These are phyloP conservation scores for Balearica regulorum DNA, from an alignment of 2,797 vertebrate species.

Conservation along the genomic window DNA sequence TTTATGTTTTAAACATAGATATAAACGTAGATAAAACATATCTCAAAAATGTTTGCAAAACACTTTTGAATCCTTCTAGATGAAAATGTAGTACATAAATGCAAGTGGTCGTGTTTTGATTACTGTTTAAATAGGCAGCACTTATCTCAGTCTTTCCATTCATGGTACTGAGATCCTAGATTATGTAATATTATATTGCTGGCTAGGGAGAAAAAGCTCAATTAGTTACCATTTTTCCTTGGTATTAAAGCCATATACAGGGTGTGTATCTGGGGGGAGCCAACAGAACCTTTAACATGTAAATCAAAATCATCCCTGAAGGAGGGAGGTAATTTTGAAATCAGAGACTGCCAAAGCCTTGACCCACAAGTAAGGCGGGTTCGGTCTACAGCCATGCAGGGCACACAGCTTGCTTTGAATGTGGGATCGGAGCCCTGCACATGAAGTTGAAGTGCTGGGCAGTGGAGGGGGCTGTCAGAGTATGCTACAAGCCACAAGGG, in stretches of 20 bases:
- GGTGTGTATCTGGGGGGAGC: neutral
- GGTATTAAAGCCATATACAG: neutral
- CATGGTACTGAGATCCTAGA: neutral
- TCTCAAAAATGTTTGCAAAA: neutral
- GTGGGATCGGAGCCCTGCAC: neutral
- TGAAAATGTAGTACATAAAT: neutral
- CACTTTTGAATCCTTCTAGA: neutral
- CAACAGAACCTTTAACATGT: neutral
- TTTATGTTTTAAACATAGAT: too few relatives aligned
- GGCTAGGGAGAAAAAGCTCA: neutral
- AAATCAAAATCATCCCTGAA: neutral
- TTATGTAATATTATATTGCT: neutral
- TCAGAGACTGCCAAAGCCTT: neutral
- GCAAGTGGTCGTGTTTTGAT: neutral
- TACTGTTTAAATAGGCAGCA: neutral
- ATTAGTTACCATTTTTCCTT: neutral
- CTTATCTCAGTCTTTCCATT: neutral
- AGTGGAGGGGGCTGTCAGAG: neutral
- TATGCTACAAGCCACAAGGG: rapidly evolving
- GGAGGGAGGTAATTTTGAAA: neutral
- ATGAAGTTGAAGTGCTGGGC: neutral
- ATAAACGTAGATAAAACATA: neutral
- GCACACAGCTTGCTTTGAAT: neutral
- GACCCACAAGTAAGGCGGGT: neutral
- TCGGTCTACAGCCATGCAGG: neutral